Percentiles rank a stretch among this genome's conserved stretches.
Evolutionary conservation across 2,797 vertebrate species (phyloP).

Genomic region (Crypturellus tataupa): DNA sequence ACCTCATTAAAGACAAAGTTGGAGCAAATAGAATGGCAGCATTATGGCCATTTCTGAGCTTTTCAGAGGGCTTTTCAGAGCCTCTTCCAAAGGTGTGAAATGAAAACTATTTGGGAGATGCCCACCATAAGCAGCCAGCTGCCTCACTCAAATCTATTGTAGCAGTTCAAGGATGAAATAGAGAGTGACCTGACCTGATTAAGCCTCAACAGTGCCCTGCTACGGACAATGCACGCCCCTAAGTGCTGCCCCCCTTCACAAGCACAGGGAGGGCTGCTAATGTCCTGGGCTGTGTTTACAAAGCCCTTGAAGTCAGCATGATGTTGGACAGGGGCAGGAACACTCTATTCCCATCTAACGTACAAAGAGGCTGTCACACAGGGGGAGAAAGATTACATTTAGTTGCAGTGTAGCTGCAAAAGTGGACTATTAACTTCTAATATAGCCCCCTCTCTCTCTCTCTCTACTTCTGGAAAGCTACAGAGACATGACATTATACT

Average conservation of each 20-base stretch:
- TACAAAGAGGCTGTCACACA: slow-evolving; percentile 32
- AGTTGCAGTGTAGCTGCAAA: slow-evolving; percentile 2
- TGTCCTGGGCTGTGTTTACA: slow-evolving; percentile 32
- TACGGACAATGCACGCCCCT: background rate
- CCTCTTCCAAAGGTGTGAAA: slow-evolving; percentile 45
- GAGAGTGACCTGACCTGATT: slow-evolving; percentile 68
- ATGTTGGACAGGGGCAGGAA: background rate
- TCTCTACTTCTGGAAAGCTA: background rate
- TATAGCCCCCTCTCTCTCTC: background rate
- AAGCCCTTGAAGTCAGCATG: slow-evolving; percentile 19
- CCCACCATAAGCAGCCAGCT: slow-evolving; percentile 18
- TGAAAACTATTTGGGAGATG: slow-evolving; percentile 70
- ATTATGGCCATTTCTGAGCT: background rate
- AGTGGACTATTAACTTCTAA: slow-evolving; percentile 63
- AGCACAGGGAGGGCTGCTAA: background rate
- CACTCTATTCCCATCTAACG: slow-evolving; percentile 25
- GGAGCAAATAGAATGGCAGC: slow-evolving; percentile 62
- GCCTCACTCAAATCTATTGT: slow-evolving; percentile 46
- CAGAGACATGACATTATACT: slow-evolving; percentile 23
- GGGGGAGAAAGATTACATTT: slow-evolving; percentile 55
- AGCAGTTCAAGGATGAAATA: slow-evolving; percentile 57
- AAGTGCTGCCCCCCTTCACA: background rate
- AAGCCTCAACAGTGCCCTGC: background rate
- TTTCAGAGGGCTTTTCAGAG: slow-evolving; percentile 59
- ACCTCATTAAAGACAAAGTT: slow-evolving; percentile 65